Evolutionary conservation across 2,888 invertebrate species (phyloP).

Genomic region (Vannuccia rotundouncinata): DNA sequence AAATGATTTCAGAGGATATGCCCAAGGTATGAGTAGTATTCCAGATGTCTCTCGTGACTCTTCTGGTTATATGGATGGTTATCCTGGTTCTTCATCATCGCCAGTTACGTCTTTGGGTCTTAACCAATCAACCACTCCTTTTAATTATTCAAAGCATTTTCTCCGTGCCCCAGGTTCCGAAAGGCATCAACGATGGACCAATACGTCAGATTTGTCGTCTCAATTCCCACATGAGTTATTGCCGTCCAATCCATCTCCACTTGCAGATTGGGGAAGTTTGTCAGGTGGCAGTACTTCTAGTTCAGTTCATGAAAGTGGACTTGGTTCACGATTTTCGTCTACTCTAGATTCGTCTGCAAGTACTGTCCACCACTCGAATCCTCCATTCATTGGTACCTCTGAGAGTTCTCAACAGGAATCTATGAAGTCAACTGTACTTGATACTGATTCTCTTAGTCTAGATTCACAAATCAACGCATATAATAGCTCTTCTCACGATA

Average conservation of each 20-base stretch:
- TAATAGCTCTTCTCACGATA: neutral
- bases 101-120: neutral
- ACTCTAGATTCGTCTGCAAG: neutral
- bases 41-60: neutral
- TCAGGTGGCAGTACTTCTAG: neutral
- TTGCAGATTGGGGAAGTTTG: neutral
- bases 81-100: neutral
- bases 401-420: neutral
- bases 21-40: neutral
- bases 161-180: constrained; percentile 37
- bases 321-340: neutral
- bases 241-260: neutral
- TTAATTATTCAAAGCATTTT: constrained; percentile 28
- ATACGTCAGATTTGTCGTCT: neutral
- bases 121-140: neutral
- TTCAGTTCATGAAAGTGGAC: neutral
- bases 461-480: neutral
- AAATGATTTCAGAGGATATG: neutral
- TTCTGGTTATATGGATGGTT: neutral
- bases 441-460: neutral
- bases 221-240: neutral
- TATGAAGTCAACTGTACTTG: neutral
- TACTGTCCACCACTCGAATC: neutral
- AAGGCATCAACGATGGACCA: constrained; percentile 20
- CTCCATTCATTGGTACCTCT: neutral